Evolutionary conservation across 1,140 invertebrate species (phyloP).

Genomic region (Temnothorax curvispinosus): DNA sequence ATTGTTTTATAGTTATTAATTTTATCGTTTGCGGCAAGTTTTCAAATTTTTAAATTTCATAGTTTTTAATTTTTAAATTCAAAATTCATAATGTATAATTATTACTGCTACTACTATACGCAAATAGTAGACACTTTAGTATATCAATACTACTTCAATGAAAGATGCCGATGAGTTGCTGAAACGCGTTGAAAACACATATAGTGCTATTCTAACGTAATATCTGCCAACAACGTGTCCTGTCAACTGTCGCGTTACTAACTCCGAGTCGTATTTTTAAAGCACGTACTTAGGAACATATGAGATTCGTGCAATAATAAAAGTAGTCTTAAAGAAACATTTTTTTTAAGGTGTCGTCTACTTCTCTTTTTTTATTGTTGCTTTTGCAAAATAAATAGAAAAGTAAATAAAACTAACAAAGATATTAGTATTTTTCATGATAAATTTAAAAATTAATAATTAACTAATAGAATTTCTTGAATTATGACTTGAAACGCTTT

Average conservation of each 20-base stretch:
- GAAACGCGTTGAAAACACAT: neutral
- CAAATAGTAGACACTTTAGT: neutral
- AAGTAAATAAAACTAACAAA: too few species aligned
- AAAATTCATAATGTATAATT: neutral
- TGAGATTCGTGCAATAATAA: neutral
- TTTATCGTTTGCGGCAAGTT: neutral
- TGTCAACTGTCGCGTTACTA: neutral
- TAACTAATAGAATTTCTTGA: too few species aligned
- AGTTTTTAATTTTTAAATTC: neutral
- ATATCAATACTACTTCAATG: neutral
- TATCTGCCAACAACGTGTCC: neutral
- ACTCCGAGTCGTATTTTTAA: conserved; percentile 11
- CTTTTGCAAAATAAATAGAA: neutral
- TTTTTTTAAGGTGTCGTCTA: neutral
- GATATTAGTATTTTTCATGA: too few species aligned
- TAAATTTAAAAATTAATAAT: too few species aligned
- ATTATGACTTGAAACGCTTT: too few species aligned
- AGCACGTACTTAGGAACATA: neutral
- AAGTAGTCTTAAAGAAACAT: neutral
- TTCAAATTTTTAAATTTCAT: neutral
- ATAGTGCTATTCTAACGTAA: neutral
- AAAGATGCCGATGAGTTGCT: conserved; percentile 9
- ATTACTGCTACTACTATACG: neutral
- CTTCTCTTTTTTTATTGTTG: neutral
- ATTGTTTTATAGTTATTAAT: neutral